Evolutionary conservation across 2,113 vertebrate species (phyloP), one percentile per base, ranked within the genome.

Genomic region (Pseudolaguvia tuberculata): DNA sequence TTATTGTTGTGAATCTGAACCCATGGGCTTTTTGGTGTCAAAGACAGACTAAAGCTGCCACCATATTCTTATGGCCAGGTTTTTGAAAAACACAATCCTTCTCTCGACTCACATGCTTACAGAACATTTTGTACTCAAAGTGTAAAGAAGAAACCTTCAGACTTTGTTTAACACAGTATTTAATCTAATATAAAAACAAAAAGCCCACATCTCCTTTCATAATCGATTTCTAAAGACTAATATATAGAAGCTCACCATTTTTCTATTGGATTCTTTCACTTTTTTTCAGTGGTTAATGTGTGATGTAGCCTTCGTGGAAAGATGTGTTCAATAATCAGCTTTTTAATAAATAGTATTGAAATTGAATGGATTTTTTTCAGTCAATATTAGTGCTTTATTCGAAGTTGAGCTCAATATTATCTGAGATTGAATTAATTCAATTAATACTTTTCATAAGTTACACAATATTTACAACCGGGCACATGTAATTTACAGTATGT

Each of bases 1-100:
- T 78, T 71, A 78, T 68, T 79, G 78, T 81, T 72, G 75, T 75
- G 69, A 78, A 78, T 79, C 58, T 76, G 67, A 81, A 69, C 58
- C 51, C 9, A 42, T 57, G 76, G 78, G 82, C 51, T 18, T 70
- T 55, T 48, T 62, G 59, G 63, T 83, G 80, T 82, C 69, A 82
- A 71, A 78, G 55, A 57, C 67, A 84, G 80, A 79, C 79, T 75
- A 25, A 82, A 75, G 84, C 80, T 83, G 83, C 79, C 79, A 70
- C 53, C 51, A 31, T 9, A 39, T 55, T 62, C 74, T 72, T 51
- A 79, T 67, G 80, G 79, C 62, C 2, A 73, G 57, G 74, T 51
- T 65, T 75, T 69, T 66, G 58, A 71, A 76, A 27, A 42, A 58
- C 56, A 78, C 47, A 55, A 42, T 29, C 53, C 31, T 39, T 78